Base-by-base conservation (phyloP, 1,140 invertebrate genomes). In the Ooceraea biroi region DNA sequence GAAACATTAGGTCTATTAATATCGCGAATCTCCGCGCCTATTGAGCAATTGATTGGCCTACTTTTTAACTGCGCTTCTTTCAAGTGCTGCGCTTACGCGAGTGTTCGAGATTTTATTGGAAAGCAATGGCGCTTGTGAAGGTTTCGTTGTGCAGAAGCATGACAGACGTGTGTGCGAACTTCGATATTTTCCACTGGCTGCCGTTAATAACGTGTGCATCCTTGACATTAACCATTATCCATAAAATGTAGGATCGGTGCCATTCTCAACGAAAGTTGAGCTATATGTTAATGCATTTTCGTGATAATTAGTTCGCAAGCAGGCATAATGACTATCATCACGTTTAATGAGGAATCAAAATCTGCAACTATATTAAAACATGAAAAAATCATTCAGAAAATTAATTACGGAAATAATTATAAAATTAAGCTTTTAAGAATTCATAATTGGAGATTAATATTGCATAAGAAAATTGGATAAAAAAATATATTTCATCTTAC, bases 141-240 rank as follows among this genome's bases (percentile, higher is more conserved):
- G 76, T 71, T 80, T 46, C 25, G 25, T 80, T 30, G 52, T 19
- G 36, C 36, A 46, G 14, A 22, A 36, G 46, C 36, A 19, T n/a
- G 14, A 48, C 41, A 61, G 58, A 11, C 22, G n/a, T 44, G 12
- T 52, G 74, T 52, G 48, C 82, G 83, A 86, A 86, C 83, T 85
- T 86, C 83, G 85, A 68, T 86, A 84, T 86, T 86, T 86, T 58
- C 76, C 12, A 17, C 1, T 55, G 19, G n/a, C 25, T 74, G 60
- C 61, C 41, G 46, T 41, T 66, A 61, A 52, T 63, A 50, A 72
- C 60, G 57, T 65, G 19, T 55, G 57, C 5, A 57, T 66, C 68
- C 85, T 85, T 86, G 83, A 85, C 85, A 86, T 86, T 86, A 84
- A 84, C 48, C 60, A 10, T 55, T 11, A 80, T 22, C 69, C 55